These are phyloP conservation scores for Neomorphus geoffroyi DNA, from an alignment of 2,797 vertebrate species.

Conservation along the genomic window DNA sequence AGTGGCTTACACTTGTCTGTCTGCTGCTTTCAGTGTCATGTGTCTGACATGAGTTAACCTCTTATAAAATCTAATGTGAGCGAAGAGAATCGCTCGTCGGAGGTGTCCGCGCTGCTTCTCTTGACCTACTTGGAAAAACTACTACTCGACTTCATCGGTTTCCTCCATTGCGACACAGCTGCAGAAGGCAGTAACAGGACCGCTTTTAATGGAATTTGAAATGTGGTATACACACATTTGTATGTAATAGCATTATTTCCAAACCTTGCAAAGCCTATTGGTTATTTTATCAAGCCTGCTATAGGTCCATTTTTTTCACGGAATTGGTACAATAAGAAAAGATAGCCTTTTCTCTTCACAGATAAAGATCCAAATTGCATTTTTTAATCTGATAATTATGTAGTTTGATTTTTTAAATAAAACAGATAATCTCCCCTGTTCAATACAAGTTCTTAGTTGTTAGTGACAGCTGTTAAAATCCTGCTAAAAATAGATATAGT, in stretches of 20 bases:
- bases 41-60: conserved; percentile 73
- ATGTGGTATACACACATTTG: not conserved
- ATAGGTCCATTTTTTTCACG: not conserved
- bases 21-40: conserved; percentile 66
- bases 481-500: conserved; percentile 73
- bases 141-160: conserved; percentile 27
- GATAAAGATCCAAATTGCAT: conserved; percentile 50
- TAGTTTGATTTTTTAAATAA: conserved; percentile 51
- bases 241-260: not conserved
- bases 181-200: conserved; percentile 12
- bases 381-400: conserved; percentile 52
- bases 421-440: conserved; percentile 48
- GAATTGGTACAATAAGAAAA: conserved; percentile 13
- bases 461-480: conserved; percentile 79
- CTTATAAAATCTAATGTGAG: conserved; percentile 37
- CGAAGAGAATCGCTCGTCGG: conserved; percentile 24
- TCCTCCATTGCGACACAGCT: conserved; percentile 14
- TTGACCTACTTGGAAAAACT: conserved; percentile 73
- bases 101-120: conserved; percentile 43
- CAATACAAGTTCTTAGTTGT: conserved; percentile 72
- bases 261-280: not conserved
- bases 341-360: conserved; percentile 6
- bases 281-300: not conserved
- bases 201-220: not conserved
- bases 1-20: conserved; percentile 66